Conservation (phyloP, 2,113 vertebrate species). For the Rhagologus leucostigma region DNA sequence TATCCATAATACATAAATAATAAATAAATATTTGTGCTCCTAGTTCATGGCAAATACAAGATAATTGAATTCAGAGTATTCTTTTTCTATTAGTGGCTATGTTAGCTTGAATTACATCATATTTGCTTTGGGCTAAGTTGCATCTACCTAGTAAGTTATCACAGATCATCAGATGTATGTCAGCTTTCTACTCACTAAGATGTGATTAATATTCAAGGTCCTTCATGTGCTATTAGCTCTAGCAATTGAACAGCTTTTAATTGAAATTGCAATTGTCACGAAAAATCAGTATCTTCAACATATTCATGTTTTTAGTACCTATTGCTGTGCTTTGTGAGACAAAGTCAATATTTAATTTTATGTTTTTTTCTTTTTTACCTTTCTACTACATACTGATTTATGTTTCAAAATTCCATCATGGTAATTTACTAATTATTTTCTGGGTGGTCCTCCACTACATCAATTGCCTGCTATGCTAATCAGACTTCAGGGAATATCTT, state of each 20-base stretch:
- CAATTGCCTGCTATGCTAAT: background rate
- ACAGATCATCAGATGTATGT: background rate
- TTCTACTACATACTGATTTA: background rate
- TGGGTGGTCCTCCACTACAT: background rate
- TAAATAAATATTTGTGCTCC: background rate
- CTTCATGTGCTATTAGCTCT: background rate
- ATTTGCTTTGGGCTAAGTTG: background rate
- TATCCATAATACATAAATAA: background rate
- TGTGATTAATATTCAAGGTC: background rate
- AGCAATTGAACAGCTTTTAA: background rate
- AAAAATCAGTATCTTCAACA: background rate
- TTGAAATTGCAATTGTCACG: background rate
- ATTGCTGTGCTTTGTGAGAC: background rate
- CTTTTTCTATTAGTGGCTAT: background rate
- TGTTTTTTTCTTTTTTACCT: background rate
- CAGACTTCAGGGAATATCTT: background rate
- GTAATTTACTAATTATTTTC: background rate
- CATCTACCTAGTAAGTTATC: background rate
- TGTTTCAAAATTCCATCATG: background rate
- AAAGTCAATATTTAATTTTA: background rate
- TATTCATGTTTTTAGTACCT: background rate
- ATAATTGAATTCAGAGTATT: background rate
- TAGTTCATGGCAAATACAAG: background rate
- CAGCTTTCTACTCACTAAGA: background rate
- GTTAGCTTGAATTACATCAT: background rate